Base-by-base conservation (phyloP, 1,140 invertebrate genomes). In the Diorhabda elongata region DNA sequence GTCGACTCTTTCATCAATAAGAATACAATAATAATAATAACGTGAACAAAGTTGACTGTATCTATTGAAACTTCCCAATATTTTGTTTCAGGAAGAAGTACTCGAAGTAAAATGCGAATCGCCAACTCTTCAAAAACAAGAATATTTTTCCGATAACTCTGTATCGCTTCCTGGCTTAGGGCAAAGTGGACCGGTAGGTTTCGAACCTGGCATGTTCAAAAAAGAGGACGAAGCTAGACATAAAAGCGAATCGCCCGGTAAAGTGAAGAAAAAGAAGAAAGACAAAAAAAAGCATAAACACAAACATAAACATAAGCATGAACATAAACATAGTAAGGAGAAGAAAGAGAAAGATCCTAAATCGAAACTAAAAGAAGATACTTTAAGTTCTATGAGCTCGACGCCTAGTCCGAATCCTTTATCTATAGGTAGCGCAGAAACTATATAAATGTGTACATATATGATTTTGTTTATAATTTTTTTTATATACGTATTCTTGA, bases 221-320 rank as follows among this genome's bases (percentile, higher is more conserved):
- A 84, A 86, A 63, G 70, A 77, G 42, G 82, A 81, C 0, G 85
- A 84, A 9, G 26, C 57, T 8, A 76, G 84, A 72, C 73, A 80
- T 47, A 86, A 85, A 74, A 71, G 58, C 66, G 69, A 66, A 61
- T 60, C 73, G 58, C 68, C 67, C 43, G 66, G 71, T 47, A 65
- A 75, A 69, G 70, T 71, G 64, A 92, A 93, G 78, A 92, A 93
- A 77, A 92, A 93, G 80, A 92, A 93, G 75, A 92, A 93, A 75
- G 89, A 93, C 64, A 93, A 92, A 76, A 91, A 93, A 80, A 92
- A 92, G 77, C 89, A 92, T 71, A 91, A 89, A 75, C 86, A 91
- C 74, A 91, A 91, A 71, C 89, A 90, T 73, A 89, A 90, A 71
- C 90, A 92, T 79, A 89, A 89, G 74, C 89, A 87, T 77, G 86